A percentile compares a stretch with the other conserved stretches of the same genome.
These are phyloP conservation scores for Athripsodes cinereus DNA, from an alignment of 2,888 invertebrate species.

Conservation along the genomic window DNA sequence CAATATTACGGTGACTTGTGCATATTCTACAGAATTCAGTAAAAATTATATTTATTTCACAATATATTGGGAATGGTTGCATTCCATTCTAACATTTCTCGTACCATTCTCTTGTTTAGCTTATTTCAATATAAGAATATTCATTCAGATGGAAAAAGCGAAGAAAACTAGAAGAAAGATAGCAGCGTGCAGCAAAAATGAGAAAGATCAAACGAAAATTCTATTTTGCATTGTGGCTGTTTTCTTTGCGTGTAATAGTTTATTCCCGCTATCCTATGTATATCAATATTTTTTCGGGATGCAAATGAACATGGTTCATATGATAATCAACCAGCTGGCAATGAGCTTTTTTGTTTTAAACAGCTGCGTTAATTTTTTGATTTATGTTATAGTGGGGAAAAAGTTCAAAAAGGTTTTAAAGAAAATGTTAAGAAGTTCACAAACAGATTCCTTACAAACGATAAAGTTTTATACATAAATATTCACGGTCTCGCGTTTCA, in stretches of 20 bases:
- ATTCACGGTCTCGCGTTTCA: no score
- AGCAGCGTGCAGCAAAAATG: background rate
- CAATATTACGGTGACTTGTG: conserved; percentile 2
- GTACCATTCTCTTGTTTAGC: background rate
- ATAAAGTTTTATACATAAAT: background rate
- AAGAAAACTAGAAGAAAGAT: background rate
- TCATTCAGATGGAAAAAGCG: background rate
- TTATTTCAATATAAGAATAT: background rate
- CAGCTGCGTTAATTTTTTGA: conserved; percentile 4
- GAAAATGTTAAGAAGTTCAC: background rate
- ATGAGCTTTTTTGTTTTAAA: conserved; percentile 6
- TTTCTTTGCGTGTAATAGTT: background rate
- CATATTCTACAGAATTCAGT: conserved; percentile 1
- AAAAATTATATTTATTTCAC: conserved; percentile 1
- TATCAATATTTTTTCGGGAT: background rate
- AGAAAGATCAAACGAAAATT: conserved; percentile 6
- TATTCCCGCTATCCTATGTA: background rate
- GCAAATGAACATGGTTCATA: background rate
- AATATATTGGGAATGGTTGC: conserved; percentile 6
- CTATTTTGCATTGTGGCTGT: conserved; percentile 3
- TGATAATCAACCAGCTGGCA: background rate
- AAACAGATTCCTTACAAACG: background rate
- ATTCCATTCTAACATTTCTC: conserved; percentile 2
- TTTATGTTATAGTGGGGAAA: conserved; percentile 1
- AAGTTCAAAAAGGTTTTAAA: conserved; percentile 4